These are phyloP conservation scores for Rhombomys opimus DNA, from an alignment of 2,113 vertebrate species.

Conservation along the genomic window DNA sequence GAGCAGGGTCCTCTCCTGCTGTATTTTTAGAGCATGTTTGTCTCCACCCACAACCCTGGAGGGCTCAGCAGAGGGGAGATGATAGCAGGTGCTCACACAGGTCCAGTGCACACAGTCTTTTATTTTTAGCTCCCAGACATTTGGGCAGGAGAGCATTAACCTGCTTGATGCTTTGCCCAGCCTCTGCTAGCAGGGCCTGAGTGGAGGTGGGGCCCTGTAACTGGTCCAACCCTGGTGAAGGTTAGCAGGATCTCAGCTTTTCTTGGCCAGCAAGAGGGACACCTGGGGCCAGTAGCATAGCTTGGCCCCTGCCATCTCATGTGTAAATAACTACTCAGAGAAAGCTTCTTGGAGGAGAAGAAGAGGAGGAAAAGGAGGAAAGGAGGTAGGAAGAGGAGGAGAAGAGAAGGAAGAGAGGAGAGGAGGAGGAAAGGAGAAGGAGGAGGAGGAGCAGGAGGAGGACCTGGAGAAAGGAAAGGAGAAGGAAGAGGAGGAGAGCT, in stretches of 20 bases:
- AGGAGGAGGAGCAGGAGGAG: not conserved
- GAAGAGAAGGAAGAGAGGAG: not conserved
- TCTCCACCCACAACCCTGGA: not conserved
- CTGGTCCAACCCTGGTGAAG: not conserved
- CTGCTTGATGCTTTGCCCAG: not conserved
- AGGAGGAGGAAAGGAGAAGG: not conserved
- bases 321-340: not conserved
- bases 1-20: not conserved
- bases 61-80: not conserved
- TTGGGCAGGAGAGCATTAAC: not conserved
- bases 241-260: not conserved
- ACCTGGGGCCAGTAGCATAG: not conserved
- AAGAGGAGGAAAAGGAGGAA: not conserved
- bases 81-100: not conserved
- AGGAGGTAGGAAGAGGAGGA: no score
- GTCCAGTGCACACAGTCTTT: not conserved
- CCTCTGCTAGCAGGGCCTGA: not conserved
- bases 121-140: not conserved
- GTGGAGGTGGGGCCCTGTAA: not conserved
- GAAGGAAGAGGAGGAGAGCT: not conserved
- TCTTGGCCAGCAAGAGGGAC: not conserved
- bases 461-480: no score
- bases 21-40: slow-evolving; percentile 15
- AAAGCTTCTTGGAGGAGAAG: not conserved
- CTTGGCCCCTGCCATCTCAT: not conserved